Conservation (phyloP, 2,113 vertebrate genomes). For the Anarrhichthys ocellatus region DNA sequence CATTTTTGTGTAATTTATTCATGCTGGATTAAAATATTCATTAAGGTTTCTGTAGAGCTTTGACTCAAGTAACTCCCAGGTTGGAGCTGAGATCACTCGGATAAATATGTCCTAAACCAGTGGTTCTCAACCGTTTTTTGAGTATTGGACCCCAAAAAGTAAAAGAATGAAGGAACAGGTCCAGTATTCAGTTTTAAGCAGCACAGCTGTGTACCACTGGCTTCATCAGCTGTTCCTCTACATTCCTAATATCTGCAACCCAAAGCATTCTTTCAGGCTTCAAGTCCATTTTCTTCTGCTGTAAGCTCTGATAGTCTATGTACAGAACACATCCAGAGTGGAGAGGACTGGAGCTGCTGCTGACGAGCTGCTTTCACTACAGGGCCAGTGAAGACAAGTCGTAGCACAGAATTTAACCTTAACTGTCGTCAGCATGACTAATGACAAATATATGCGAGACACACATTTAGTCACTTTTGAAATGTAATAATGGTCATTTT, state of each 20-base stretch:
- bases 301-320: too few relatives aligned
- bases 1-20: background rate
- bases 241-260: background rate
- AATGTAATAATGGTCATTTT: background rate
- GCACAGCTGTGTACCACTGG: background rate
- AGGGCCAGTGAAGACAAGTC: background rate
- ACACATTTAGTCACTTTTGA: background rate
- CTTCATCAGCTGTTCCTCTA: background rate
- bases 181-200: background rate
- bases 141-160: background rate
- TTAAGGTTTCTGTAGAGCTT: background rate
- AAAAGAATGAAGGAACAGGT: background rate
- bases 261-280: background rate
- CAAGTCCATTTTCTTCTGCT: background rate
- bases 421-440: too few relatives aligned
- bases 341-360: background rate
- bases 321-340: background rate
- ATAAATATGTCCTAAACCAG: background rate
- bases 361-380: background rate
- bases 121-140: background rate
- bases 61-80: background rate
- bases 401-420: too few relatives aligned
- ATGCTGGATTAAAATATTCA: background rate
- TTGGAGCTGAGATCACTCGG: background rate
- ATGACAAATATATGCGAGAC: background rate